Conservation (phyloP, 1,140 invertebrate genomes). For the Scaptomyza montana region DNA sequence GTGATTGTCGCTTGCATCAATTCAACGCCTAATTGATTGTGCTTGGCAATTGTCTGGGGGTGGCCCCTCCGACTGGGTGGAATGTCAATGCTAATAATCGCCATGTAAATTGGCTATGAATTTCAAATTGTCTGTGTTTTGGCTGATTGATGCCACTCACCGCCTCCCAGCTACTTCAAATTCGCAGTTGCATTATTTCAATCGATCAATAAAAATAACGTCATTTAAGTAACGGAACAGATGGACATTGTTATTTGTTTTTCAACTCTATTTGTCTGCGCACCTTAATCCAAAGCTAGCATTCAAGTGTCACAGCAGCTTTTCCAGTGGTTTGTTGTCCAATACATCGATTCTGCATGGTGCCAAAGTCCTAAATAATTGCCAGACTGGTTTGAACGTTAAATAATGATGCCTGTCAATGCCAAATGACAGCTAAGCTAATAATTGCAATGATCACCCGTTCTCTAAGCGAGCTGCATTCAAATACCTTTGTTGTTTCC, state of each 20-base stretch:
- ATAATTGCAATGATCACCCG: conserved; percentile 48
- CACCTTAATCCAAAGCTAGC: too few relatives aligned
- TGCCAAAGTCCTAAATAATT: conserved; percentile 57
- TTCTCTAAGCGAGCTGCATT: conserved; percentile 12
- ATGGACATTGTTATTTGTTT: conserved; percentile 18
- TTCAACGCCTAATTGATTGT: conserved; percentile 74
- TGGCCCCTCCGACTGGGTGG: conserved; percentile 43
- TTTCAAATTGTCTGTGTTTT: conserved; percentile 60
- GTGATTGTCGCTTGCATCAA: conserved; percentile 38
- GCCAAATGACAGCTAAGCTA: conserved; percentile 49
- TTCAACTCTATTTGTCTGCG: conserved; percentile 2
- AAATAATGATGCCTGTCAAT: conserved; percentile 64
- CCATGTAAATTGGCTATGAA: conserved; percentile 74
- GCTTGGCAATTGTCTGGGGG: conserved; percentile 74
- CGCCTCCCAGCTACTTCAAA: too few relatives aligned
- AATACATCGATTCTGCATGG: conserved; percentile 32
- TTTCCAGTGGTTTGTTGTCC: background rate
- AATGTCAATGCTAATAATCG: conserved; percentile 79
- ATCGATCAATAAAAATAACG: too few relatives aligned
- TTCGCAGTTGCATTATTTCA: too few relatives aligned
- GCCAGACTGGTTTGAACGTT: conserved; percentile 52
- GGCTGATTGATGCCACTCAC: conserved; percentile 27
- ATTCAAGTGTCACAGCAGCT: background rate
- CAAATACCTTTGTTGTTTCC: background rate
- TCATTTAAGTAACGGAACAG: too few relatives aligned